These are phyloP conservation scores for Hypena proboscidalis DNA, from an alignment of 2,888 invertebrate genomes.

Conservation along the genomic window DNA sequence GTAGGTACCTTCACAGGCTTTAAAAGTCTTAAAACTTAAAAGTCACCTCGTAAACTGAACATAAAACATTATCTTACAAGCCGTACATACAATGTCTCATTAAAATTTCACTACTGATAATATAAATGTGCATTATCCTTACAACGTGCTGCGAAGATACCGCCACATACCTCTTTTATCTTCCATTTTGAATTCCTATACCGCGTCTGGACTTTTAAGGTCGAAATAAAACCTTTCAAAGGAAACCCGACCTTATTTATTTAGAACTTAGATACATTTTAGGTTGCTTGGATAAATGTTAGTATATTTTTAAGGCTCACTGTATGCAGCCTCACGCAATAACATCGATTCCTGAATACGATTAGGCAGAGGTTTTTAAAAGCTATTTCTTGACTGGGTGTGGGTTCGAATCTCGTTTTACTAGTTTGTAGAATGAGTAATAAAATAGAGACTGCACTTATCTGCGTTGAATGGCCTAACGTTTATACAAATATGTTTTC, in stretches of 20 bases:
- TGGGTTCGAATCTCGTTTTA: slow-evolving; percentile 24
- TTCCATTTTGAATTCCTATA: slow-evolving; percentile 48
- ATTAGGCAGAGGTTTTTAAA: slow-evolving; percentile 15
- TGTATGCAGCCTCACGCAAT: slow-evolving; percentile 18
- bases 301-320: slow-evolving; percentile 20
- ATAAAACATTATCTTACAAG: slow-evolving; percentile 6
- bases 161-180: slow-evolving; percentile 44
- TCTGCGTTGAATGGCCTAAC: neutral
- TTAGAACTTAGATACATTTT: slow-evolving; percentile 5
- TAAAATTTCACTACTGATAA: slow-evolving; percentile 22
- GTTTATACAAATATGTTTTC: neutral
- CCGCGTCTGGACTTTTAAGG: slow-evolving; percentile 40
- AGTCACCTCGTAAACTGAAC: slow-evolving; percentile 5
- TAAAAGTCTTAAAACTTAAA: neutral
- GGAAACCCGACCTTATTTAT: slow-evolving; percentile 10
- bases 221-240: slow-evolving; percentile 9
- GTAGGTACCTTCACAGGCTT: no score
- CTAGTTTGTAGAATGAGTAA: slow-evolving; percentile 15
- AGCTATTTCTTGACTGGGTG: slow-evolving; percentile 17
- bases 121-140: slow-evolving; percentile 34
- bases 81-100: slow-evolving; percentile 26
- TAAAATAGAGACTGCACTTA: neutral
- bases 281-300: neutral
- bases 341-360: slow-evolving; percentile 28
- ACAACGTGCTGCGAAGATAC: slow-evolving; percentile 34